phyloP scores from a whole-genome alignment of 2,797 vertebrate genomes.

The Trematomus bernacchii region DNA sequence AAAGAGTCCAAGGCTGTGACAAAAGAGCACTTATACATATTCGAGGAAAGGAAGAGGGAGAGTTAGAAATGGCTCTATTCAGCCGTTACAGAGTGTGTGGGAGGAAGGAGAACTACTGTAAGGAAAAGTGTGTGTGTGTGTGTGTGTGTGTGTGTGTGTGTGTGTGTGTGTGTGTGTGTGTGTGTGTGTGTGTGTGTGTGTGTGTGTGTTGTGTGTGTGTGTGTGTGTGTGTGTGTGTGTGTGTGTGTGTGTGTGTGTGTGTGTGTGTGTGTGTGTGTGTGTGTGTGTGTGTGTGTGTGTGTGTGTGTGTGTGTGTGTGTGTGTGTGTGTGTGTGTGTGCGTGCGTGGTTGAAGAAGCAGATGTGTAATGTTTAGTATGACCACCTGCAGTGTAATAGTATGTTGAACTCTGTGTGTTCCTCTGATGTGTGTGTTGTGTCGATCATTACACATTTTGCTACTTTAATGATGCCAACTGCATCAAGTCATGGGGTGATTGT shows the following conservation, averaged over 20 bases:
- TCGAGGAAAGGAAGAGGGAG: neutral
- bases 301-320: no score
- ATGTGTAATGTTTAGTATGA: slow-evolving; percentile 17
- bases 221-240: slow-evolving; percentile 10
- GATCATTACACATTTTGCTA: neutral
- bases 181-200: slow-evolving; percentile 11
- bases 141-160: slow-evolving; percentile 16
- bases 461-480: slow-evolving; percentile 5
- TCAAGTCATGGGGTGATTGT: slow-evolving; percentile 15
- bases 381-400: slow-evolving; percentile 50
- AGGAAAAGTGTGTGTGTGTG: slow-evolving; percentile 30
- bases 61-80: slow-evolving; percentile 21
- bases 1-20: slow-evolving; percentile 8
- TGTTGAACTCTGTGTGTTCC: neutral
- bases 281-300: neutral
- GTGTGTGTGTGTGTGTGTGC: no score
- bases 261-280: slow-evolving; percentile 7
- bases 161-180: slow-evolving; percentile 9
- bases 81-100: slow-evolving; percentile 34
- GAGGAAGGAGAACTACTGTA: slow-evolving; percentile 29
- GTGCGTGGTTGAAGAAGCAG: slow-evolving; percentile 5
- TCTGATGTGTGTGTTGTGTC: neutral
- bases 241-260: slow-evolving; percentile 7
- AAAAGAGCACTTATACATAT: slow-evolving; percentile 15
- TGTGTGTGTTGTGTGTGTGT: slow-evolving; percentile 6